Evolutionary conservation across 2,113 vertebrate genomes (phyloP).

Genomic region (Scomber japonicus): DNA sequence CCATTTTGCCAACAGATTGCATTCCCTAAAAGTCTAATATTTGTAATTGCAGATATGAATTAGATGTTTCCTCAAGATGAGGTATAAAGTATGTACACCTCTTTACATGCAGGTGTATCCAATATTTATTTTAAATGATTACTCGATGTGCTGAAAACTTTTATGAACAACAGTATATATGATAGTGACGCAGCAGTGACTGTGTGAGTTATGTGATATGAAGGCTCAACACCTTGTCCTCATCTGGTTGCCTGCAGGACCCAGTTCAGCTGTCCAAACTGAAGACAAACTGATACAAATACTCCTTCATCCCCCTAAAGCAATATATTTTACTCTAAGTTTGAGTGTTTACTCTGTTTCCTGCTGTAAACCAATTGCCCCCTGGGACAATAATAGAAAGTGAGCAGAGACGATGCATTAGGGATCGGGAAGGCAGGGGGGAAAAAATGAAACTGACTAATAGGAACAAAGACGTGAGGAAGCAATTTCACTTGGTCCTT

Average conservation of each 20-base stretch:
- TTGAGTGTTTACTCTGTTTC: constrained; percentile 38
- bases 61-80: too few relatives aligned
- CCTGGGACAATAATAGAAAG: constrained; percentile 40
- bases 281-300: constrained; percentile 21
- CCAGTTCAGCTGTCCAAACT: constrained; percentile 15
- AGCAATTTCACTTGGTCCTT: constrained; percentile 53
- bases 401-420: constrained; percentile 29
- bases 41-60: too few relatives aligned
- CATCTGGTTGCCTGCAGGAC: background rate
- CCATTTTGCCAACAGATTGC: too few relatives aligned
- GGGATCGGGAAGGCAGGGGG: constrained; percentile 8
- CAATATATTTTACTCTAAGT: background rate
- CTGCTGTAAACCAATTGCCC: constrained; percentile 33
- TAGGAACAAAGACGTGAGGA: constrained; percentile 45
- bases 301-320: background rate
- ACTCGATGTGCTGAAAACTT: background rate
- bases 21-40: too few relatives aligned
- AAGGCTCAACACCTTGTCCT: background rate
- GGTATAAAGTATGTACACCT: background rate
- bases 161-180: background rate
- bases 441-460: constrained; percentile 35
- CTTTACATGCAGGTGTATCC: background rate
- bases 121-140: too few relatives aligned
- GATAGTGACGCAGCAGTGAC: background rate
- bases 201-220: background rate